phyloP scores from a whole-genome alignment of 1,140 invertebrate genomes.

The Capitella teleta region DNA sequence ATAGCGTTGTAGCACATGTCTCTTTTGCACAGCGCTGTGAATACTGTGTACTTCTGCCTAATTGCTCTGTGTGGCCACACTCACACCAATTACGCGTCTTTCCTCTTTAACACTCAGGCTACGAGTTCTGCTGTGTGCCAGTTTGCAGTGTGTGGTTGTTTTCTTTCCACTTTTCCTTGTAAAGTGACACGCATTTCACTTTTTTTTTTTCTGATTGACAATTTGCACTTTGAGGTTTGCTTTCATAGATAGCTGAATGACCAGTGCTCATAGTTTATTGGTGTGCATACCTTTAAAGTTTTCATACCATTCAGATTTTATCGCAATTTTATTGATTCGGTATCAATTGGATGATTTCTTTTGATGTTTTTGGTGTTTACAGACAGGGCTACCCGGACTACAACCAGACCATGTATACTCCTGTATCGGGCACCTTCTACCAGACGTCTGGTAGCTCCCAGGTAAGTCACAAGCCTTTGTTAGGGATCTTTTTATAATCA shows the following conservation, averaged over 20 bases:
- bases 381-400: conserved; percentile 72
- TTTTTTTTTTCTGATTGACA: background rate
- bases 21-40: too few relatives aligned
- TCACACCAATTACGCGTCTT: too few relatives aligned
- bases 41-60: too few relatives aligned
- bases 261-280: too few relatives aligned
- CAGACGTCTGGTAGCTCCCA: background rate
- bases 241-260: background rate
- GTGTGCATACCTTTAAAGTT: background rate
- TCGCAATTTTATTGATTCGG: background rate
- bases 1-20: too few relatives aligned
- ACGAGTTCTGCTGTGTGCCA: too few relatives aligned
- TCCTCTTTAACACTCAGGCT: too few relatives aligned
- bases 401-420: conserved; percentile 63
- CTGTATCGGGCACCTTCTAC: conserved; percentile 48
- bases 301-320: background rate
- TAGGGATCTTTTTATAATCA: background rate
- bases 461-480: background rate
- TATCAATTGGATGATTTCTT: background rate
- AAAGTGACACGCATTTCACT: background rate
- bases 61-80: too few relatives aligned
- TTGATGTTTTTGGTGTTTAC: conserved; percentile 16
- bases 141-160: background rate
- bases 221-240: background rate
- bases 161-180: background rate